These are phyloP conservation scores for Acanthis flammea DNA, from an alignment of 2,797 vertebrate species.

Conservation along the genomic window DNA sequence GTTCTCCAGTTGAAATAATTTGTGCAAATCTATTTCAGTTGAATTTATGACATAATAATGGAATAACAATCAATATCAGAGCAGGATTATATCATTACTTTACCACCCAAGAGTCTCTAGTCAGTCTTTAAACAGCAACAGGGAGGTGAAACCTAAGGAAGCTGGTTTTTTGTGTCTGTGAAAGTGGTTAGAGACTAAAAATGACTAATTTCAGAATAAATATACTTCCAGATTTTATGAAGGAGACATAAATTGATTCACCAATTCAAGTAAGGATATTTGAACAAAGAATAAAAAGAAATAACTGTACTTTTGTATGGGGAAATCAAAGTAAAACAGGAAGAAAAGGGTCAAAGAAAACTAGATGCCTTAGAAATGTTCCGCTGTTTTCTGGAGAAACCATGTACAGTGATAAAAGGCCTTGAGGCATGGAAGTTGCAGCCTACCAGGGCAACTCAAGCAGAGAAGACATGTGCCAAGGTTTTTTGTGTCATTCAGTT, in stretches of 20 bases:
- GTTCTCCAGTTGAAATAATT: neutral
- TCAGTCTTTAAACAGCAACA: neutral
- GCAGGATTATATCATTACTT: neutral
- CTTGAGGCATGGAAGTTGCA: neutral
- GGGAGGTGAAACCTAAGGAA: neutral
- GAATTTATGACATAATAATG: neutral
- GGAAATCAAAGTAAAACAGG: neutral
- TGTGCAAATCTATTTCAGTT: neutral
- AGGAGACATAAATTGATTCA: neutral
- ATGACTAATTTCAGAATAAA: constrained; percentile 1
- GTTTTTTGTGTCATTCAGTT: neutral
- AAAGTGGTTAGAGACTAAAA: neutral
- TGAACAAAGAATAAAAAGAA: neutral
- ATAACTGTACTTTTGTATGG: neutral
- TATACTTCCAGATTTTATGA: neutral
- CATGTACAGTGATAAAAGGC: neutral
- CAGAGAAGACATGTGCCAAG: neutral
- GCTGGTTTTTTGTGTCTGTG: neutral
- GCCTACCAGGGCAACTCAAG: neutral
- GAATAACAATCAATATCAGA: neutral
- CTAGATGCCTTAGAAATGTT: neutral
- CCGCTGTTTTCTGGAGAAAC: neutral
- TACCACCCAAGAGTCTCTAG: neutral
- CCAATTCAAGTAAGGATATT: neutral
- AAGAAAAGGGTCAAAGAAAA: neutral